Percentiles rank a stretch among this genome's conserved stretches.
Conservation (phyloP, 2,888 invertebrate genomes). For the Drosophila prolongata region DNA sequence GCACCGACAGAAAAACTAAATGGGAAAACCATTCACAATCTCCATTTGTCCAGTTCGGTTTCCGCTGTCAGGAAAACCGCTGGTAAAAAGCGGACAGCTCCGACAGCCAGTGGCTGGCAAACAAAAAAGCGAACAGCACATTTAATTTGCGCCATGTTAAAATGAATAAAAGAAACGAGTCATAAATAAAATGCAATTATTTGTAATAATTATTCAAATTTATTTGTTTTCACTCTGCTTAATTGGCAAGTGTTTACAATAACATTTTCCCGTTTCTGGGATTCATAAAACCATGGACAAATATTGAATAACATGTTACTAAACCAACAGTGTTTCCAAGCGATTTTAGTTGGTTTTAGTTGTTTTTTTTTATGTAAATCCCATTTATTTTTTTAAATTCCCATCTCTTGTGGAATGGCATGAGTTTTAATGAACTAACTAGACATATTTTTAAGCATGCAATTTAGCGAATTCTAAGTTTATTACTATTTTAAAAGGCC, state of each 20-base stretch:
- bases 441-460: slow-evolving; percentile 38
- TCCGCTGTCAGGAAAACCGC: slow-evolving; percentile 37
- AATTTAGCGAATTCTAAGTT: not conserved
- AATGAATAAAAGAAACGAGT: slow-evolving; percentile 32
- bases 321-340: slow-evolving; percentile 16
- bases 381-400: slow-evolving; percentile 24
- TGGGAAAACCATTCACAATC: slow-evolving; percentile 19
- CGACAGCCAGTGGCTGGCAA: slow-evolving; percentile 32
- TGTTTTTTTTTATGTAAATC: slow-evolving; percentile 38
- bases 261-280: slow-evolving; percentile 2
- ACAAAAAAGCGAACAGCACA: slow-evolving; percentile 28
- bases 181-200: slow-evolving; percentile 57
- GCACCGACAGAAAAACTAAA: slow-evolving; percentile 8
- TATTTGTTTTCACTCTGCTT: slow-evolving; percentile 41
- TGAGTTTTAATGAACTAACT: slow-evolving; percentile 2
- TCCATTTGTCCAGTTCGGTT: slow-evolving; percentile 40
- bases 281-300: slow-evolving; percentile 7
- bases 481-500: not conserved
- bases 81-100: slow-evolving; percentile 29
- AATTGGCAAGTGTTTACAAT: slow-evolving; percentile 31
- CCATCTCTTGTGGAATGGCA: slow-evolving; percentile 36
- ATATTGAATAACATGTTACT: slow-evolving; percentile 6
- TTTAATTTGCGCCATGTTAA: slow-evolving; percentile 39
- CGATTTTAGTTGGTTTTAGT: slow-evolving; percentile 45
- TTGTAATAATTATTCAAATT: slow-evolving; percentile 56